Base-by-base conservation (phyloP, 2,797 vertebrate genomes). In the Sus cebifrons region DNA sequence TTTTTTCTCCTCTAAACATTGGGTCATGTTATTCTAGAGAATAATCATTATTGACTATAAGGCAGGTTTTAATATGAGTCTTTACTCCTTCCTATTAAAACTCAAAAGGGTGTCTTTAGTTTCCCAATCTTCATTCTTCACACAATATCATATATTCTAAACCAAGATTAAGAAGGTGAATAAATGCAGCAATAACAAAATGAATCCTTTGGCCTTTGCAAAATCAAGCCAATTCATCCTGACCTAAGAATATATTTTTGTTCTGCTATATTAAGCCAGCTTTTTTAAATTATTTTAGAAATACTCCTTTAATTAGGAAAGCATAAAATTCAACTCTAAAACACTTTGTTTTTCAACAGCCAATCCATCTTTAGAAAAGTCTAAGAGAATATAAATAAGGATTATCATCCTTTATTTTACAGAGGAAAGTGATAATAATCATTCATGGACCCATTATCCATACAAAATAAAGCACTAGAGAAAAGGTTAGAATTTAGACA, bases 401-500 rank as follows among this genome's bases (percentile, higher is more conserved):
- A 84, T 91, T 85, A 44, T 40, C 49, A 64, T 75, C 56, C 12
- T 88, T 91, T 44, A 79, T 90, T 93, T 75, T 87, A 52, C 44
- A 83, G 86, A 95, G 54, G 21, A 96, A 96, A 93, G 62, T 71
- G 83, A 65, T 70, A 90, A 82, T 75, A 83, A 83, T 89, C 62
- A 84, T 56, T 90, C 67, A 71, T 15, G 14, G 40, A 77, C 14
- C 32, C 60, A 49, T 78, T 79, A 85, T 58, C 84, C 71, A 23
- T 40, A 70, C 2, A 88, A 85, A 96, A 60, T 71, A 95, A 89
- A 95, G 67, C 58, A 21, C 89, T 74, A 49, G 70, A 92, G 65
- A 52, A 88, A 88, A 84, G n/a, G 25, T 78, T 87, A 85, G 52
- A 65, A 44, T 67, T 78, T 68, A 92, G 78, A 91, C 54, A 65